A percentile compares a stretch with the other conserved stretches of the same genome.
Conservation (phyloP, 2,113 vertebrate species). For the Trogon melanurus region DNA sequence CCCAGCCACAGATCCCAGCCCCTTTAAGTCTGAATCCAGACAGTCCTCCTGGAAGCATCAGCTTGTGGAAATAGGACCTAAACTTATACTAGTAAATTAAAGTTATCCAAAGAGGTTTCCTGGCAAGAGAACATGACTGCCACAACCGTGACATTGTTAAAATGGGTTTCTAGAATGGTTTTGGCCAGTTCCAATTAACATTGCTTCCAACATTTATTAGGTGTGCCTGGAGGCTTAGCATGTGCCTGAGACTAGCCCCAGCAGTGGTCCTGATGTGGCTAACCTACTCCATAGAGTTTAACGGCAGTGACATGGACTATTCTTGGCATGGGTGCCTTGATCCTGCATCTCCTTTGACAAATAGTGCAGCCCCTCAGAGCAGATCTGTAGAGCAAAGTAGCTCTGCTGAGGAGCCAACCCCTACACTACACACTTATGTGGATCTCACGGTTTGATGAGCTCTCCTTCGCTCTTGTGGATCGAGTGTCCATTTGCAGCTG, state of each 20-base stretch:
- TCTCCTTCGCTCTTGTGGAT: not conserved
- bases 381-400: not conserved
- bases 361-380: not conserved
- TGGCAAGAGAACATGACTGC: not conserved
- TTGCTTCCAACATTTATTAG: not conserved
- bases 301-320: not conserved
- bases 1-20: not conserved
- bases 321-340: not conserved
- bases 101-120: not conserved
- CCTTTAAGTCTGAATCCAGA: not conserved
- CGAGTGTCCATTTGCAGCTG: not conserved
- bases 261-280: not conserved
- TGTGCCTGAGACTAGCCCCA: not conserved
- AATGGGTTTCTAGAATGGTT: not conserved
- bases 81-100: not conserved
- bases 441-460: rapidly evolving
- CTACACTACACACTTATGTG: not conserved
- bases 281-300: rapidly evolving
- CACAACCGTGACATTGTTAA: not conserved
- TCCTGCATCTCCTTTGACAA: not conserved
- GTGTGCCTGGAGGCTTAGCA: not conserved
- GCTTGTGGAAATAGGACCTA: not conserved
- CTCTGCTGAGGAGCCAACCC: not conserved
- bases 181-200: not conserved
- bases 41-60: not conserved